Percentiles rank a stretch among this genome's conserved stretches.
These are phyloP conservation scores for Nezara viridula DNA, from an alignment of 2,888 invertebrate genomes.

Conservation along the genomic window DNA sequence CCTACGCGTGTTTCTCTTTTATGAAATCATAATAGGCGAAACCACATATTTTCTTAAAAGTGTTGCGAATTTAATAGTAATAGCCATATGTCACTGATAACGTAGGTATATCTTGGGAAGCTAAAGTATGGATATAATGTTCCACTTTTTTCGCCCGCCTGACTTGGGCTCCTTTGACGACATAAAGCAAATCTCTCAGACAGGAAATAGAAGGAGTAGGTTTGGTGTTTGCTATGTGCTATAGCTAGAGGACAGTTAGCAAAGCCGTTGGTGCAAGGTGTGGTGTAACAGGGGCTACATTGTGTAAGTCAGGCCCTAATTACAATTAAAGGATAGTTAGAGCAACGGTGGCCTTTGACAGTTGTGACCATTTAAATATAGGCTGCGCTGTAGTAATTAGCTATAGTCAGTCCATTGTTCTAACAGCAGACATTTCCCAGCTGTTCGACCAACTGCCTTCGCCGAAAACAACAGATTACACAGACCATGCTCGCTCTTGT, in stretches of 20 bases:
- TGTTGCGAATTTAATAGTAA: too few relatives aligned
- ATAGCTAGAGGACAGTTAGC: not conserved
- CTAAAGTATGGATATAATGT: too few relatives aligned
- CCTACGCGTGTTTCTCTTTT: too few relatives aligned
- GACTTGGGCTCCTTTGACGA: not conserved
- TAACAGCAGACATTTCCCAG: slow-evolving; percentile 40
- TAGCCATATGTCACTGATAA: too few relatives aligned
- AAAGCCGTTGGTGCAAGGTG: slow-evolving; percentile 39
- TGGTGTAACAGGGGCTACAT: slow-evolving; percentile 22
- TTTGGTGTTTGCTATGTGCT: not conserved
- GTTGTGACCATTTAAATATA: slow-evolving; percentile 56
- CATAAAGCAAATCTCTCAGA: not conserved
- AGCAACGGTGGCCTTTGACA: slow-evolving; percentile 41
- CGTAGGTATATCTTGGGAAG: too few relatives aligned
- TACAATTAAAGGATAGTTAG: slow-evolving; percentile 51
- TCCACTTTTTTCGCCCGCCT: not conserved
- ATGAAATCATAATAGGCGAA: too few relatives aligned
- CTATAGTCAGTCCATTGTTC: slow-evolving; percentile 47
- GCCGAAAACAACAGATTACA: slow-evolving; percentile 44
- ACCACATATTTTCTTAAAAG: too few relatives aligned
- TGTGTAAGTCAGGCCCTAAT: slow-evolving; percentile 45
- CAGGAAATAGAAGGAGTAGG: not conserved
- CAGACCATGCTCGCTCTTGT: not conserved
- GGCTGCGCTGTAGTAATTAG: slow-evolving; percentile 49
- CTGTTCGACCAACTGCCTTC: slow-evolving; percentile 50